Evolutionary conservation across 2,888 invertebrate genomes (phyloP), one percentile per base, ranked within the genome.

Genomic region (Thecocarcelia acutangulata): DNA sequence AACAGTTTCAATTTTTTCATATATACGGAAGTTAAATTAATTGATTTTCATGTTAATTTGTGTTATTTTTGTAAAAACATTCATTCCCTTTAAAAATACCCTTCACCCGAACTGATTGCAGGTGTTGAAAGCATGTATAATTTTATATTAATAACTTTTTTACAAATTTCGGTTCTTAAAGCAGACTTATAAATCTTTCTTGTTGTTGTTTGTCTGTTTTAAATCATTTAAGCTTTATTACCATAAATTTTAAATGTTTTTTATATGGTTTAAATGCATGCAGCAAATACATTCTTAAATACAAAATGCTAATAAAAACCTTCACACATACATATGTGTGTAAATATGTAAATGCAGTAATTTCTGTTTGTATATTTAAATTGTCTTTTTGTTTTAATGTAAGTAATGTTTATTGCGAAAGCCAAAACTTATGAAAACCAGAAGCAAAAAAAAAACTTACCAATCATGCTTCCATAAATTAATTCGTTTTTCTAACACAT

Each of bases 1-100:
- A 24, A 46, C 13, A 0, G 46, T 58, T 44, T 42, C 40, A 17
- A 42, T 28, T 48, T 50, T 3, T 59, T 21, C 9, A 44, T 44
- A 44, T 44, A 44, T 68, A n/a, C 68, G 75, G 75, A 76, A 76
- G 68, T 59, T 59, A 8, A 33, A 40, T 66, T 21, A 37, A 40
- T 8, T 70, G 12, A 33, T 37, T 15, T 72, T 61, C 56, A 48
- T 58, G 58, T 58, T 48, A 21, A 59, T 52, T 69, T n/a, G 1
- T 69, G 17, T 56, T 69, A 44, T 69, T 69, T 69, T 33, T 69
- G 46, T 33, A 33, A 33, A 1, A 3, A 56, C 56, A 12, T 13
- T 28, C 42, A 28, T 54, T 44, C 9, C 40, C 40, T 64, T 13
- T 40, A 17, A 46, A 13, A 3, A 63, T 28, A 17, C 24, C 28